These are phyloP conservation scores for Diploscapter pachys DNA, from an alignment of 1,140 invertebrate species.

Conservation along the genomic window DNA sequence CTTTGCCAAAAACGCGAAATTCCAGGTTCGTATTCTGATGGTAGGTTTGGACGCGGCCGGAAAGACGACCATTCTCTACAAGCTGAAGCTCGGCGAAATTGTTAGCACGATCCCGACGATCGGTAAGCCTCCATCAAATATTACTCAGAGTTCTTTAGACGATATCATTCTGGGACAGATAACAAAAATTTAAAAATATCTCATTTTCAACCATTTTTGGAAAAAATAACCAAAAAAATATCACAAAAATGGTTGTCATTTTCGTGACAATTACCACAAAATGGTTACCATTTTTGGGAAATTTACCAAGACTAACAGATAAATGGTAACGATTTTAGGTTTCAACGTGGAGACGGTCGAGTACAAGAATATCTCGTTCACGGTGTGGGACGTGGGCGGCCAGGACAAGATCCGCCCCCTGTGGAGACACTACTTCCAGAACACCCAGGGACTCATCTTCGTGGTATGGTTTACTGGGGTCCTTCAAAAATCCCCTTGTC, in stretches of 20 bases:
- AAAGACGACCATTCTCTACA: slow-evolving; percentile 95
- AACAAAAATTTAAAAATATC: neutral
- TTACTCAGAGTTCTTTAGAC: neutral
- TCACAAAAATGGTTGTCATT: too few species aligned
- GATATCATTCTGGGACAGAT: neutral
- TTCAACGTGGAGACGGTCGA: slow-evolving; percentile 68
- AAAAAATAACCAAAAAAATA: neutral
- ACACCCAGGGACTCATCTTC: slow-evolving; percentile 79
- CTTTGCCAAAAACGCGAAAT: neutral
- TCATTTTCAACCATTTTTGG: neutral
- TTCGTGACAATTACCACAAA: too few species aligned
- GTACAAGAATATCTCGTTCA: slow-evolving; percentile 66
- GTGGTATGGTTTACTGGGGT: slow-evolving; percentile 68
- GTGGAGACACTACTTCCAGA: slow-evolving; percentile 67
- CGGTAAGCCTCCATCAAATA: slow-evolving; percentile 62
- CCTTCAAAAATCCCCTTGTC: neutral
- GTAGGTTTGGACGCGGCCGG: slow-evolving; percentile 69
- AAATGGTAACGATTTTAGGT: slow-evolving; percentile 20
- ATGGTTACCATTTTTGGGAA: too few species aligned
- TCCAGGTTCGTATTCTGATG: slow-evolving; percentile 88
- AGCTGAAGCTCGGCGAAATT: slow-evolving; percentile 91
- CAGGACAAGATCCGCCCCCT: slow-evolving; percentile 66
- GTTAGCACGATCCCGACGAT: slow-evolving; percentile 98
- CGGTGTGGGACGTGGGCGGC: slow-evolving; percentile 68
- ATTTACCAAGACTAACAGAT: slow-evolving; percentile 34